Evolutionary conservation across 2,113 vertebrate genomes (phyloP).

Genomic region (Paraplagusia blochii): DNA sequence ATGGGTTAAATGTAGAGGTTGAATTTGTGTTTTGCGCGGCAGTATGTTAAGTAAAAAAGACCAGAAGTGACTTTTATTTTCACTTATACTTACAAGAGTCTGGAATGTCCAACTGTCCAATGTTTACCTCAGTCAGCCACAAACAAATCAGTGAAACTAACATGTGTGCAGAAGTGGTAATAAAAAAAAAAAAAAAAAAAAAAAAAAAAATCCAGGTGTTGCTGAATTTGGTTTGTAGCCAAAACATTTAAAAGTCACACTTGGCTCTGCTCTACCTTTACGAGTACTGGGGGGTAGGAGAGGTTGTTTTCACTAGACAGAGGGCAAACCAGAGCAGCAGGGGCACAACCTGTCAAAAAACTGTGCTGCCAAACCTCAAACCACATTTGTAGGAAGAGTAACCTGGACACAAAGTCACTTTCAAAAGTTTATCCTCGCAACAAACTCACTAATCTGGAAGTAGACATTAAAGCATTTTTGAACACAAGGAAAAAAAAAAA

Average conservation of each 20-base stretch:
- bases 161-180: no score
- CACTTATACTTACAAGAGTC: no score
- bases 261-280: slow-evolving; percentile 41
- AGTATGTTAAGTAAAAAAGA: no score
- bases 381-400: slow-evolving; percentile 62
- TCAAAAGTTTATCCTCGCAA: slow-evolving; percentile 64
- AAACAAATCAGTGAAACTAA: neutral
- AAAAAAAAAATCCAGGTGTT: slow-evolving; percentile 26
- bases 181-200: no score
- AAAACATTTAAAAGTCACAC: slow-evolving; percentile 33
- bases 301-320: slow-evolving; percentile 51
- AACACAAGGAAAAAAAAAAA: neutral
- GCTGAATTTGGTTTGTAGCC: slow-evolving; percentile 41
- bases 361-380: slow-evolving; percentile 69
- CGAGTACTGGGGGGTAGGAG: slow-evolving; percentile 41
- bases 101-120: no score
- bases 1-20: no score
- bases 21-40: no score
- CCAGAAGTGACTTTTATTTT: no score
- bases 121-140: slow-evolving; percentile 23
- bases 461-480: no score
- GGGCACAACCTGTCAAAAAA: slow-evolving; percentile 75
- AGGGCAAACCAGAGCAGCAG: slow-evolving; percentile 63
- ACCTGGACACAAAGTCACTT: slow-evolving; percentile 75
- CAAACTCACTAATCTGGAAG: slow-evolving; percentile 24